Evolutionary conservation across 2,888 invertebrate species (phyloP), one percentile per base, ranked within the genome.

Genomic region (Meghimatium bilineatum): DNA sequence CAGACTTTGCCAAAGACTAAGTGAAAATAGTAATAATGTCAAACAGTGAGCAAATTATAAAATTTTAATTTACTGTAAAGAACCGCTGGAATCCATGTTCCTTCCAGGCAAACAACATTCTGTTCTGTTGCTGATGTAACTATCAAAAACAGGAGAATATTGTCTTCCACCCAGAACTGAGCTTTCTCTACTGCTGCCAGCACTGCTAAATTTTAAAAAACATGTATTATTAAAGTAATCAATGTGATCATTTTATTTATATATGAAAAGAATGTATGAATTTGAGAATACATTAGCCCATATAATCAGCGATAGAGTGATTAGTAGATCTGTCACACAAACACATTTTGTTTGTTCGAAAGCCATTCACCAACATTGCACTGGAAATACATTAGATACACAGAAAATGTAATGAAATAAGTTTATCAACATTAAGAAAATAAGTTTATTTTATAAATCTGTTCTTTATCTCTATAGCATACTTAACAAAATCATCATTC

Each of bases 81-180:
- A 89, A 44, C 92, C 92, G 49, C 90, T 87, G 52, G 90, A 72
- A 75, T 71, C 32, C 74, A 89, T 83, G 72, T 88, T 88, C 67
- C 88, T 89, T 69, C 91, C 92, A 60, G 90, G 89, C 93, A 92
- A 93, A 5, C 91, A 91, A 90, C 91, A 91, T 83, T 90, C 89
- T 10, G 93, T 93, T 72, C 92, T 86, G 85, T 90, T 87, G 26
- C 93, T 92, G 32, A 93, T 87, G 81, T 90, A 89, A 66, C 92
- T 92, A 36, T 89, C 88, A 5, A 90, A 88, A 36, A 83, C 84
- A 10, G 87, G 89, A 23, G 90, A 88, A 23, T 86, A 34, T 63
- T 80, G 80, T 29, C 80, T 77, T 49, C 82, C 76, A 80, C 85
- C 85, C 38, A 60, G 82, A 29, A 82, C 83, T 29, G 86, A 85